A percentile compares a stretch with the other conserved stretches of the same genome.
These are phyloP conservation scores for Cirrhinus mrigala DNA, from an alignment of 2,797 vertebrate species.

Conservation along the genomic window DNA sequence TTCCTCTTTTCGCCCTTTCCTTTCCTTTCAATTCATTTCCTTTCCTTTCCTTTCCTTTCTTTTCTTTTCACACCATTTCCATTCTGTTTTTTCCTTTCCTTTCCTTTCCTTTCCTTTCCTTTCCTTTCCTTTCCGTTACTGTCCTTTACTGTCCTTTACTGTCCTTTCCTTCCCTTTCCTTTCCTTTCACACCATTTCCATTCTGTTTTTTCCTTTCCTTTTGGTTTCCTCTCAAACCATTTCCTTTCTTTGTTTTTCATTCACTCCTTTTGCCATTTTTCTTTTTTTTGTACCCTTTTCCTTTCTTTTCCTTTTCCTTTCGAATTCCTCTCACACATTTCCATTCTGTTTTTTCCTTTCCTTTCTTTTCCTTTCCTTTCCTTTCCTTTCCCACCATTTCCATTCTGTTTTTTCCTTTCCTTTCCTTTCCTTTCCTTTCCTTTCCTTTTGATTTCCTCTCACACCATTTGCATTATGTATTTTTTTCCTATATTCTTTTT, in stretches of 20 bases:
- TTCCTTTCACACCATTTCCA: background rate
- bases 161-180: background rate
- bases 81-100: too few species aligned
- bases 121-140: background rate
- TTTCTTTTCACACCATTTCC: background rate
- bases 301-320: background rate
- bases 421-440: background rate
- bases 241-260: background rate
- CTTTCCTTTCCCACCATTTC: background rate
- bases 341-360: background rate
- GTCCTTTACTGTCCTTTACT: background rate
- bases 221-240: too few species aligned
- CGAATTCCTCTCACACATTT: too few species aligned
- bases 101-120: too few species aligned
- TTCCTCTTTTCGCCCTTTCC: background rate
- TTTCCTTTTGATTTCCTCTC: too few species aligned
- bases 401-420: background rate
- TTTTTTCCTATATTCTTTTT: background rate
- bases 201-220: too few species aligned
- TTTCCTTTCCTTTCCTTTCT: background rate
- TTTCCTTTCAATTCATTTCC: background rate
- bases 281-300: background rate
- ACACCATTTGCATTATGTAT: too few species aligned
- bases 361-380: background rate
- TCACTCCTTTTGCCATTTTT: too few species aligned